Conservation (phyloP, 2,797 vertebrate genomes). For the Notamacropus eugenii region DNA sequence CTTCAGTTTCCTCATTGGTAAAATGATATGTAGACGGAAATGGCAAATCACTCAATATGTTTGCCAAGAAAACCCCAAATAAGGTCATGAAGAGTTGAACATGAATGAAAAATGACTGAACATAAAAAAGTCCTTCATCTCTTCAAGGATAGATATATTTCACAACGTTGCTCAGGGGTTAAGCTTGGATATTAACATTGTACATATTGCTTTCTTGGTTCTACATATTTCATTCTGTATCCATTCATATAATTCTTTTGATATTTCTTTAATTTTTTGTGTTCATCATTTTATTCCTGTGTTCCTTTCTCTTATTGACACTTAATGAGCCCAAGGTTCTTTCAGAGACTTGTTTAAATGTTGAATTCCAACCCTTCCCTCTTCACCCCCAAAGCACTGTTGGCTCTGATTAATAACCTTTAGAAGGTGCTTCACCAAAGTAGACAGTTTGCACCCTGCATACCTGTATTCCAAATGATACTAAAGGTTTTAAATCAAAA, state of each 20-base stretch:
- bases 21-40: not conserved
- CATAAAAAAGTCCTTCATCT: not conserved
- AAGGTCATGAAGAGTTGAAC: not conserved
- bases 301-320: not conserved
- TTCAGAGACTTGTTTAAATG: not conserved
- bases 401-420: not conserved
- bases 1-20: not conserved
- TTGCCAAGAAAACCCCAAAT: not conserved
- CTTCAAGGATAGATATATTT: not conserved
- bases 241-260: not conserved
- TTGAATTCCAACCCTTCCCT: too few species aligned
- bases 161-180: not conserved
- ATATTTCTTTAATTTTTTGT: not conserved
- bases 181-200: not conserved
- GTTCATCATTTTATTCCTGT: not conserved
- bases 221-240: not conserved
- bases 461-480: not conserved
- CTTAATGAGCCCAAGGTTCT: not conserved
- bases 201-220: not conserved
- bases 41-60: not conserved
- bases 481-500: not conserved
- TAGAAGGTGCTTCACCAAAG: not conserved
- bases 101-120: not conserved
- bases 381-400: not conserved
- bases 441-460: not conserved